Base-by-base conservation (phyloP, 2,797 vertebrate genomes). In the Anabacerthia variegaticeps region DNA sequence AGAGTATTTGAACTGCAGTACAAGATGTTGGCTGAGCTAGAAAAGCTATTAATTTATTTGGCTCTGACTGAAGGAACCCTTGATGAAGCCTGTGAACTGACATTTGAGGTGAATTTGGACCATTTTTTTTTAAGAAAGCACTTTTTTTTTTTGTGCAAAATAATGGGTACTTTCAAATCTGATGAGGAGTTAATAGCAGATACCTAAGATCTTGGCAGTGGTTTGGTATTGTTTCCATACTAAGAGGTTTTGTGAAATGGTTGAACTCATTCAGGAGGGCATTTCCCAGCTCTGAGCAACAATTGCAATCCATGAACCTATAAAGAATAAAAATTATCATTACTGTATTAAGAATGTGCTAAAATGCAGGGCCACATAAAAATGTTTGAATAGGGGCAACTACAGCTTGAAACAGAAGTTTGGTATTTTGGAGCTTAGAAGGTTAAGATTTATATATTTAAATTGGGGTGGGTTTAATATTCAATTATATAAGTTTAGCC, bases 11-110 rank as follows among this genome's bases (percentile, higher is more conserved):
- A 89, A 85, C 44, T 21, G 6, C 66, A 87, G 67, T 59, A 24
- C 18, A 62, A 92, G 90, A 90, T 67, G 36, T 62, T 96, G 89
- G 89, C 92, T 84, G 71, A 90, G 71, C 32, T 84, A 51, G 27
- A 84, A 92, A 95, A 84, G 23, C 72, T 76, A 76, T 94, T 94
- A 94, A 93, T 88, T 95, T 96, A 76, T 79, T 93, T 97, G 95
- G 89, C 91, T 4, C 36, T 71, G 62, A 32, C 66, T 93, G 91
- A 92, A 90, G 51, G 74, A 91, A 91, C n/a, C 15, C 19, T 74
- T 89, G 72, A 52, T 89, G 82, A 90, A 88, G 26, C 36, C 28
- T 71, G 5, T 71, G 72, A 85, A 67, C 55, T 44, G 43, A 89
- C 34, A 80, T 55, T n/a, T 89, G 51, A 95, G 88, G 85, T 95